Base-by-base conservation (phyloP, 2,113 vertebrate species). In the Gymnorhina tibicen region DNA sequence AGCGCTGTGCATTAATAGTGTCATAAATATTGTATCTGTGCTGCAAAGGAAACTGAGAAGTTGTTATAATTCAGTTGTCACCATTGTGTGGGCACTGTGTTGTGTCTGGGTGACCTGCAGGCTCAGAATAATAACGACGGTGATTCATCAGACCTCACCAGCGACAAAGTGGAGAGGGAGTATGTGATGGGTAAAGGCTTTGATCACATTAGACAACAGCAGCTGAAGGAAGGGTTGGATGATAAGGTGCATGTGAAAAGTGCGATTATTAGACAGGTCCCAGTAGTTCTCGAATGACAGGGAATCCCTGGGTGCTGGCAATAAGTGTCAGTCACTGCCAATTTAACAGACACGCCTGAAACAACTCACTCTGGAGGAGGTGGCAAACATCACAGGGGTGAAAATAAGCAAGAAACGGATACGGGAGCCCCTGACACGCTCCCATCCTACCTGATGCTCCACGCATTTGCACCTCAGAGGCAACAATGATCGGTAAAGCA, bases 21-120 rank as follows among this genome's bases (percentile, higher is more conserved):
- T 87, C 90, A 97, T 96, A 96, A 97, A 97, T 95, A 96, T 94
- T 96, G 88, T 78, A 96, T 94, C 79, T 83, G 56, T n/a, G 55
- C 82, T 84, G 92, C 92, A 92, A 91, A 95, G 56, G 64, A 94
- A 95, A 78, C 75, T 9, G 86, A 95, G 90, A 80, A 93, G 83
- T 90, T 90, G 93, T 95, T 95, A 92, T 69, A 94, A 94, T 94
- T 92, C 93, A 93, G 92, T 91, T 96, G 93, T 95, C 79, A 94
- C 88, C 30, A 39, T 72, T 92, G 81, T 74, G 85, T 89, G 91
- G 85, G 81, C 92, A 90, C 83, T 52, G n/a, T 86, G 76, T 82
- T 93, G 76, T 89, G 86, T 89, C 86, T 94, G 82, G 52, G 81
- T 92, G 93, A 97, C 94, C 93, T 89, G 89, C 78, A 76, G 92